Evolutionary conservation across 2,113 vertebrate genomes (phyloP), one percentile per base, ranked within the genome.

Genomic region (Lagenorhynchus albirostris): DNA sequence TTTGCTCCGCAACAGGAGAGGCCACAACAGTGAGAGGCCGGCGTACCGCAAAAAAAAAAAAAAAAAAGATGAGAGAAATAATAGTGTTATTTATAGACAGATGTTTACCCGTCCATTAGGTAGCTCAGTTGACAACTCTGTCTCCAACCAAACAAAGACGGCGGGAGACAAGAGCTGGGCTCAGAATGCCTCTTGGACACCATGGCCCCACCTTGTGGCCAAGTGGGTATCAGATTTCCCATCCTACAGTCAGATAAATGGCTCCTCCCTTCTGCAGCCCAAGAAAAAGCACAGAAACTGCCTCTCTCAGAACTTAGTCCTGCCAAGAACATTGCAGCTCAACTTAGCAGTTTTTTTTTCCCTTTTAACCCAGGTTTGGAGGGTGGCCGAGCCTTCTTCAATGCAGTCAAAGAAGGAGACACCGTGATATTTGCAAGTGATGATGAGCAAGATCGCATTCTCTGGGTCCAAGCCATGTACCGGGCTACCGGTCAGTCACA

Each of bases 381-480:
- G 31, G 99, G 99, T 0, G 99, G 99, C 84, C 99, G 99, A 97
- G 99, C 99, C 2, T 99, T 99, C 99, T 99, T 99, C 98, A 99
- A 99, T 0, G 99, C 99, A 3, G 99, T 99, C 96, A 99, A 99
- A 97, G 99, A 99, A 98, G 99, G 99, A 14, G 99, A 99, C 98
- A 99, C 99, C 0, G 99, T 99, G 98, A 99, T 99, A 98, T 99
- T 99, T 97, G 99, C 99, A 62, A 99, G 99, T 60, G 99, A 99
- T 2, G 99, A 99, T 15, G 99, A 99, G 94, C 99, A 99, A 98
- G 99, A 99, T 97, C 99, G 99, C 33, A 99, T 99, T 98, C 98
- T 99, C 58, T 99, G 99, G 99, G 99, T 99, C 89, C 99, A 99
- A 98, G 99, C 99, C 91, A 99, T 99, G 99, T 99, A 99, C 94